Evolutionary conservation across 23 tunicate species (phyloP).

Genomic region (Corella eumyota): DNA sequence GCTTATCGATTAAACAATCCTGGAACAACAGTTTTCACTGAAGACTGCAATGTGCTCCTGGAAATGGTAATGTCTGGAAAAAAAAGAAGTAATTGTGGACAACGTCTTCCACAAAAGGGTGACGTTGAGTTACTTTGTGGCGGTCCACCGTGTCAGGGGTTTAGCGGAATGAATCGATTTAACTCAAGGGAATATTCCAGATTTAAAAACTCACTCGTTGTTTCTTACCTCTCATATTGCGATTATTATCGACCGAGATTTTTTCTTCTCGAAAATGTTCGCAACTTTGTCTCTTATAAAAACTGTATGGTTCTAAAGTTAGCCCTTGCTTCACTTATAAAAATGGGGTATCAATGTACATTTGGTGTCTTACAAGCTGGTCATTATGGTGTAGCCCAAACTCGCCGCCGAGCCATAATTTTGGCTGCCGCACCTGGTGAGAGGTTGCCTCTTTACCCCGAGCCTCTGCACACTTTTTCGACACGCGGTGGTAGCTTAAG

Average conservation of each 20-base stretch:
- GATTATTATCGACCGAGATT: conserved; percentile 85
- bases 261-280: conserved; percentile 76
- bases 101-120: conserved; percentile 71
- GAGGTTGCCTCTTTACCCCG: conserved; percentile 69
- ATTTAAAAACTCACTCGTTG: conserved; percentile 75
- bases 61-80: conserved; percentile 60
- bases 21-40: conserved; percentile 76
- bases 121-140: conserved; percentile 85
- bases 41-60: conserved; percentile 72
- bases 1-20: conserved; percentile 82
- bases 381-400: conserved; percentile 85
- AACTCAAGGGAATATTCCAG: conserved; percentile 76
- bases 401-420: conserved; percentile 75
- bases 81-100: conserved; percentile 58
- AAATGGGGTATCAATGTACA: conserved; percentile 91
- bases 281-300: conserved; percentile 69
- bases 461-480: conserved; percentile 78
- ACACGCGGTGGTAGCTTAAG: conserved; percentile 43
- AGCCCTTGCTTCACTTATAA: conserved; percentile 50
- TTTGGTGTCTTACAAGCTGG: conserved; percentile 89
- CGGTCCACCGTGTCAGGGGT: conserved; percentile 97
- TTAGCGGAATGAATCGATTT: conserved; percentile 93
- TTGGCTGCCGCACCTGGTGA: conserved; percentile 92
- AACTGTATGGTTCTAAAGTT: conserved; percentile 75
- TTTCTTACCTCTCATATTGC: conserved; percentile 74